Conservation (phyloP, 2,888 invertebrate genomes). For the Pardosa pseudoannulata region DNA sequence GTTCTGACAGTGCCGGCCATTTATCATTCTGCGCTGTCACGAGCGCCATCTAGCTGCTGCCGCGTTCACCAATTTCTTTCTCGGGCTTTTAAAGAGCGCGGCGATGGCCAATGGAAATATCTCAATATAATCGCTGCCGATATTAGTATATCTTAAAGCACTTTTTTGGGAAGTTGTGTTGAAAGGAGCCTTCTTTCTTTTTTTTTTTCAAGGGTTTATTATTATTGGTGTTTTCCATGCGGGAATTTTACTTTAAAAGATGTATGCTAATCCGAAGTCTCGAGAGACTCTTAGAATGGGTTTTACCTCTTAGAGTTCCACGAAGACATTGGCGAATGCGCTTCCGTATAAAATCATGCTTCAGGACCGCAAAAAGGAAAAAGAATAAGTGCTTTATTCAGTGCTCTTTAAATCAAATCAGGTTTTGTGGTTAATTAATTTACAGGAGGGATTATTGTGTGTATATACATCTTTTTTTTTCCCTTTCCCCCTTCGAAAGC, state of each 20-base stretch:
- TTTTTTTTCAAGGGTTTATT: conserved; percentile 17
- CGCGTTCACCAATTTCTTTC: conserved; percentile 57
- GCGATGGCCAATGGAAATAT: conserved; percentile 41
- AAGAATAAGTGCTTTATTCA: conserved; percentile 23
- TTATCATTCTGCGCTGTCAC: conserved; percentile 70
- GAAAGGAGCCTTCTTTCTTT: background rate
- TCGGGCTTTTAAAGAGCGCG: conserved; percentile 34
- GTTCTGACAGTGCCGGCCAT: conserved; percentile 72
- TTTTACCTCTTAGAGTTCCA: background rate
- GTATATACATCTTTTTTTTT: no score
- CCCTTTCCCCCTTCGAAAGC: background rate
- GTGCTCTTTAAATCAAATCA: conserved; percentile 62
- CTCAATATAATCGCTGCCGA: conserved; percentile 64
- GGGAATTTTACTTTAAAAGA: conserved; percentile 56
- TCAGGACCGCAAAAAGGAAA: conserved; percentile 4
- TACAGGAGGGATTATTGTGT: conserved; percentile 42
- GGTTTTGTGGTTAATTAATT: conserved; percentile 69
- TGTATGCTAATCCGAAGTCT: conserved; percentile 54
- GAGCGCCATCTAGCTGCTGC: conserved; percentile 66
- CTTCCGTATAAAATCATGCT: conserved; percentile 4
- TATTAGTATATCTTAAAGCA: conserved; percentile 64
- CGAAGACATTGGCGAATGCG: conserved; percentile 26
- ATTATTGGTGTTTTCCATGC: conserved; percentile 48
- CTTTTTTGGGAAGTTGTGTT: background rate
- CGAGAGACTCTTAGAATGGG: conserved; percentile 22